Percentiles rank a stretch among this genome's conserved stretches.
Conservation (phyloP, 2,113 vertebrate genomes). For the Pelodiscus sinensis region DNA sequence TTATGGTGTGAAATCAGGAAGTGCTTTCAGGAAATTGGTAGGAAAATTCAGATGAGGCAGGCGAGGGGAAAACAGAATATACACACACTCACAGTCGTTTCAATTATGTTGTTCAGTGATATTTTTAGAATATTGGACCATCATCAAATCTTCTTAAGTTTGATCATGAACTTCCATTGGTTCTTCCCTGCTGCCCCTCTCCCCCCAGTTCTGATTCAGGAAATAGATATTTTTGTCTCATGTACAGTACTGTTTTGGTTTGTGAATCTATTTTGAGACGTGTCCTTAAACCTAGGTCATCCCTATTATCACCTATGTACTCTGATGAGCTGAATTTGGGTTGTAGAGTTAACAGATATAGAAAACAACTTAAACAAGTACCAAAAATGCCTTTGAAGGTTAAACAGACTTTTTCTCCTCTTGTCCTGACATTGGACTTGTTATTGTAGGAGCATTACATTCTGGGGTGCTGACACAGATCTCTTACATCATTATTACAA, state of each 20-base stretch:
- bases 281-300: constrained; percentile 25
- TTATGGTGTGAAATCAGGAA: constrained; percentile 67
- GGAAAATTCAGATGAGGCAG: constrained; percentile 59
- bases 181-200: accelerated
- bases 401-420: not conserved
- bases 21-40: constrained; percentile 50
- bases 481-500: no score
- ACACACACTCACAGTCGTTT: not conserved
- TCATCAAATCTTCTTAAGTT: constrained; percentile 2
- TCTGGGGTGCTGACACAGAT: not conserved
- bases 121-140: constrained; percentile 40
- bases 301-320: not conserved
- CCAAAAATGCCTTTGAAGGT: not conserved
- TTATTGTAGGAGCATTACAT: not conserved
- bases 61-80: constrained; percentile 22
- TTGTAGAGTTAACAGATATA: accelerated
- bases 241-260: not conserved
- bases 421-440: not conserved
- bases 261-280: constrained; percentile 30
- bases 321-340: constrained; percentile 3
- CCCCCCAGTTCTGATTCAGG: accelerated
- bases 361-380: not conserved
- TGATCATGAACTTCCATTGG: not conserved
- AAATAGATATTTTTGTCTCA: not conserved
- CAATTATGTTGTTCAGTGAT: not conserved